phyloP scores from a whole-genome alignment of 2,113 vertebrate genomes.

The Cromileptes altivelis region DNA sequence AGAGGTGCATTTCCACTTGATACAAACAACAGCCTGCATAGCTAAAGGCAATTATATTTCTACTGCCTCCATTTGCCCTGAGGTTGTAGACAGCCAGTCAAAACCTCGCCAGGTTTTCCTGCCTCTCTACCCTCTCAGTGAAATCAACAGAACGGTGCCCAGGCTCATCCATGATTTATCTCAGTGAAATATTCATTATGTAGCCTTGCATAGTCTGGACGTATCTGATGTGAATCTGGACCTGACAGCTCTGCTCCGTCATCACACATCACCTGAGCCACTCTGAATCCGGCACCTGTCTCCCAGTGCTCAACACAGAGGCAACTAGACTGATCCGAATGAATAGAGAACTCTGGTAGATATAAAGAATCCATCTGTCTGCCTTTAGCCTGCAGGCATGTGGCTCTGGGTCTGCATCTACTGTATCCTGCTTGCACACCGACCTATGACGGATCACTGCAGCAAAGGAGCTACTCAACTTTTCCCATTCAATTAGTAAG shows the following conservation, averaged over 20 bases:
- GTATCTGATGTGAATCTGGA: constrained; percentile 79
- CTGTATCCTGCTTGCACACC: constrained; percentile 56
- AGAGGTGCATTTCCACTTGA: constrained; percentile 80
- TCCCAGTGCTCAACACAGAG: constrained; percentile 69
- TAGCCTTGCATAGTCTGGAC: constrained; percentile 76
- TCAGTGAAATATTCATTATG: constrained; percentile 83
- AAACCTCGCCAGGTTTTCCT: constrained; percentile 75
- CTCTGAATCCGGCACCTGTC: constrained; percentile 76
- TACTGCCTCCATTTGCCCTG: constrained; percentile 81
- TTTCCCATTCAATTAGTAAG: constrained; percentile 77
- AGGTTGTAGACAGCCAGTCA: constrained; percentile 83
- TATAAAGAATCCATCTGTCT: constrained; percentile 80
- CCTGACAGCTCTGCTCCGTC: constrained; percentile 81
- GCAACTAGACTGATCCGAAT: constrained; percentile 78
- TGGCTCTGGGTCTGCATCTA: constrained; percentile 69
- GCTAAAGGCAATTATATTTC: constrained; percentile 84
- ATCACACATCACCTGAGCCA: constrained; percentile 78
- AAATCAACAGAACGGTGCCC: constrained; percentile 80
- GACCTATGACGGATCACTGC: constrained; percentile 51
- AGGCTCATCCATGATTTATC: constrained; percentile 82
- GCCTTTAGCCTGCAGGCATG: constrained; percentile 78
- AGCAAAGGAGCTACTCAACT: constrained; percentile 70
- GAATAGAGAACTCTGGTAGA: constrained; percentile 76
- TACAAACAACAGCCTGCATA: constrained; percentile 83
- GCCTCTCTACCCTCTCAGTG: constrained; percentile 74